A percentile compares a stretch with the other conserved stretches of the same genome.
phyloP scores from a whole-genome alignment of 2,113 vertebrate genomes.

The Bujurquina vittata region DNA sequence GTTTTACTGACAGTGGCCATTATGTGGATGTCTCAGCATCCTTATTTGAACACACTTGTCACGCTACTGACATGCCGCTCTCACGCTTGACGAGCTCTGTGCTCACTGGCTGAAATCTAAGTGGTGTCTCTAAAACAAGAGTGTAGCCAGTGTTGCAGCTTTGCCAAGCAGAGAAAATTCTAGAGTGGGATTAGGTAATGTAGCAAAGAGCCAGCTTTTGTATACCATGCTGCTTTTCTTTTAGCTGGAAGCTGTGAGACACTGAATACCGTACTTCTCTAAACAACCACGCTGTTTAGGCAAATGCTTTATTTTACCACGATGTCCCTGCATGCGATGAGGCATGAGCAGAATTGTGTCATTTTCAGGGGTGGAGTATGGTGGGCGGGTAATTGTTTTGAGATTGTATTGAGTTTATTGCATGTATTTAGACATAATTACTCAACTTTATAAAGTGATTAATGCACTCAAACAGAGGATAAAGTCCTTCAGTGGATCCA shows the following conservation, averaged over 20 bases:
- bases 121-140: constrained; percentile 40
- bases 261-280: background rate
- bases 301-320: background rate
- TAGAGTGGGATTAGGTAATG: constrained; percentile 30
- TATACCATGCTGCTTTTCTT: background rate
- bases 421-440: constrained; percentile 21
- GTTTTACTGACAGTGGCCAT: constrained; percentile 75
- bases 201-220: background rate
- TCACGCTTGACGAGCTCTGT: constrained; percentile 58
- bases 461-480: background rate
- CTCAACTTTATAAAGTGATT: background rate
- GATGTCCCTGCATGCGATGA: background rate
- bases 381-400: constrained; percentile 1
- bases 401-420: constrained; percentile 7
- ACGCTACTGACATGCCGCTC: constrained; percentile 70
- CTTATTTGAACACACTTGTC: constrained; percentile 73
- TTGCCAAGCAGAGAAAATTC: constrained; percentile 37
- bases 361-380: background rate
- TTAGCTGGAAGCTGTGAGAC: background rate
- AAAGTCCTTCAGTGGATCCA: background rate
- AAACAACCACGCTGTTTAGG: background rate
- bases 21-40: constrained; percentile 74
- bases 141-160: background rate
- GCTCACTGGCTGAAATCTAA: constrained; percentile 39
- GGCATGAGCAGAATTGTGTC: background rate